Percentiles rank a stretch among this genome's conserved stretches.
These are phyloP conservation scores for Spialia ferax DNA, from an alignment of 2,888 invertebrate genomes.

Conservation along the genomic window DNA sequence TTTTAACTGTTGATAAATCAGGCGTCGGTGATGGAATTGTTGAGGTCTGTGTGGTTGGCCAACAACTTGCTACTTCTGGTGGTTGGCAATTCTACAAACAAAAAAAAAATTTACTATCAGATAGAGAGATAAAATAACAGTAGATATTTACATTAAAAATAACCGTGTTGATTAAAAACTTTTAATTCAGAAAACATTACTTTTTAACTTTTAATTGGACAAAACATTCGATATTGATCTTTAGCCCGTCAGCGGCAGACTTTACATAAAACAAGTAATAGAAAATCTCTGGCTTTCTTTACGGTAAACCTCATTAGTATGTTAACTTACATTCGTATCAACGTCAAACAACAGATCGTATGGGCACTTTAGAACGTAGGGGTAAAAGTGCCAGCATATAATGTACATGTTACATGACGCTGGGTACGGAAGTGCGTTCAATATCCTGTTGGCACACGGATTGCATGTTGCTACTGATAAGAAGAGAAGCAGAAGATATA, in stretches of 20 bases:
- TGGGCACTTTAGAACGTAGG: slow-evolving; percentile 43
- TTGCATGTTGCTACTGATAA: slow-evolving; percentile 40
- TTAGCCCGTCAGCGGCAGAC: too few relatives aligned
- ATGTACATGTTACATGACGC: slow-evolving; percentile 45
- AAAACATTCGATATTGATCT: too few relatives aligned
- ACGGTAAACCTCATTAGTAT: neutral
- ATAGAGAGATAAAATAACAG: neutral
- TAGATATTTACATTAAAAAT: too few relatives aligned
- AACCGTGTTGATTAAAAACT: too few relatives aligned
- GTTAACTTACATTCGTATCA: slow-evolving; percentile 46
- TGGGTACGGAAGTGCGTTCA: slow-evolving; percentile 41
- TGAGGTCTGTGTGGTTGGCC: neutral
- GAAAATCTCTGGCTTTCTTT: too few relatives aligned
- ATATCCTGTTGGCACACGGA: slow-evolving; percentile 41
- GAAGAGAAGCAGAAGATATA: slow-evolving; percentile 42
- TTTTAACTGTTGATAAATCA: too few relatives aligned
- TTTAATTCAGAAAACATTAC: too few relatives aligned
- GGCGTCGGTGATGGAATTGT: neutral
- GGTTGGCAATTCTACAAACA: slow-evolving; percentile 49
- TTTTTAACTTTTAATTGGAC: too few relatives aligned
- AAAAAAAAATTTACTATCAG: neutral
- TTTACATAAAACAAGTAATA: too few relatives aligned
- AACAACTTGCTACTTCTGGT: slow-evolving; percentile 40
- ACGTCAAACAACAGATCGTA: slow-evolving; percentile 44
- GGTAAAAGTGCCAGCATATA: slow-evolving; percentile 45